Percentiles rank a stretch among this genome's conserved stretches.
Evolutionary conservation across 2,888 invertebrate genomes (phyloP).

Genomic region (Eilema griseolum): DNA sequence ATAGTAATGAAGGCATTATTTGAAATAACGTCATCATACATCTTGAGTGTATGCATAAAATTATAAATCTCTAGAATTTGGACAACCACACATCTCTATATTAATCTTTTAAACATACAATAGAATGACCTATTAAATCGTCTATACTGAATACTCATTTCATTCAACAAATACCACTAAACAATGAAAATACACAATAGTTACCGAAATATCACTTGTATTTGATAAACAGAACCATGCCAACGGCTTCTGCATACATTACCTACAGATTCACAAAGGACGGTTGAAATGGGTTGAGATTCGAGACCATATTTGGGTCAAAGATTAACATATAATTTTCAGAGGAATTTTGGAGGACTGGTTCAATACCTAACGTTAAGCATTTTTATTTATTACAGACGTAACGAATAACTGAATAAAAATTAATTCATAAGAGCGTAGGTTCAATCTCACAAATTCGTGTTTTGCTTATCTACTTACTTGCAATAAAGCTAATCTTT

Average conservation of each 20-base stretch:
- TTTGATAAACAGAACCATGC: slow-evolving; percentile 38
- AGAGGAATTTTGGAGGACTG: background rate
- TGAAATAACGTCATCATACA: too few species aligned
- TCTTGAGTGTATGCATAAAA: too few species aligned
- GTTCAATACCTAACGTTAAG: background rate
- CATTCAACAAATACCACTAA: slow-evolving; percentile 32
- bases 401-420: too few species aligned
- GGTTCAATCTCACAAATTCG: too few species aligned
- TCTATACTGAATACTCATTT: background rate
- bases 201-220: slow-evolving; percentile 40
- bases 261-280: slow-evolving; percentile 47
- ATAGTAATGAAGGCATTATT: too few species aligned
- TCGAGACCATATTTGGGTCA: slow-evolving; percentile 34
- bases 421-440: too few species aligned
- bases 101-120: too few species aligned
- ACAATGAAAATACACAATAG: slow-evolving; percentile 39
- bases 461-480: too few species aligned
- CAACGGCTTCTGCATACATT: slow-evolving; percentile 51
- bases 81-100: too few species aligned
- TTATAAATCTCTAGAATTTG: too few species aligned
- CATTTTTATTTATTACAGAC: background rate
- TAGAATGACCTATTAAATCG: background rate
- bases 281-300: slow-evolving; percentile 28
- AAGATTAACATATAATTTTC: slow-evolving; percentile 35
- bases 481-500: too few species aligned